These are phyloP conservation scores for Suncus etruscus DNA, from an alignment of 2,113 vertebrate species.

Conservation along the genomic window DNA sequence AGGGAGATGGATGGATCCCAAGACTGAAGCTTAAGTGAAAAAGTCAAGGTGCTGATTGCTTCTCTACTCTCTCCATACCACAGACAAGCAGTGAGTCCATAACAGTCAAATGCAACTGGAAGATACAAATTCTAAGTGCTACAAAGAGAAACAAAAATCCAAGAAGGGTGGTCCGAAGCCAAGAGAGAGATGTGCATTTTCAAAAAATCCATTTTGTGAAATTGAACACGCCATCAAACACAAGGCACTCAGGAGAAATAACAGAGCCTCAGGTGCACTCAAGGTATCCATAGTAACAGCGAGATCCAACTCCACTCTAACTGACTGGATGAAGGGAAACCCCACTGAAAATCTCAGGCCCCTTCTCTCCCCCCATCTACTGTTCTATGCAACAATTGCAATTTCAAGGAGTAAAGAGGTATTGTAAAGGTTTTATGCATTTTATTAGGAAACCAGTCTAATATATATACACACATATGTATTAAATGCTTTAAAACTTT, in stretches of 20 bases:
- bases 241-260: background rate
- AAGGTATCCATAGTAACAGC: background rate
- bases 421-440: background rate
- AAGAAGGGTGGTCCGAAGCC: background rate
- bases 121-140: background rate
- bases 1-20: too few relatives aligned
- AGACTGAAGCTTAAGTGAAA: background rate
- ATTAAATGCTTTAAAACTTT: too few relatives aligned
- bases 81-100: background rate
- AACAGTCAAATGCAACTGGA: background rate
- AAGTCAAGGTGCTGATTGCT: background rate
- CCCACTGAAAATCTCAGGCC: too few relatives aligned
- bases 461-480: too few relatives aligned
- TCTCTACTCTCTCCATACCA: fast-evolving
- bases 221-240: background rate
- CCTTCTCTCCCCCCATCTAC: too few relatives aligned
- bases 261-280: background rate
- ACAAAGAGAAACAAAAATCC: background rate
- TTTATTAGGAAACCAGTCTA: background rate
- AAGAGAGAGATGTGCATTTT: background rate
- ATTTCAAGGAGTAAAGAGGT: background rate
- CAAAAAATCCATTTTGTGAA: background rate
- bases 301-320: background rate
- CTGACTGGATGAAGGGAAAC: background rate
- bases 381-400: too few relatives aligned